Conservation (phyloP, 1,140 invertebrate species). For the Chironomus striatipennis region DNA sequence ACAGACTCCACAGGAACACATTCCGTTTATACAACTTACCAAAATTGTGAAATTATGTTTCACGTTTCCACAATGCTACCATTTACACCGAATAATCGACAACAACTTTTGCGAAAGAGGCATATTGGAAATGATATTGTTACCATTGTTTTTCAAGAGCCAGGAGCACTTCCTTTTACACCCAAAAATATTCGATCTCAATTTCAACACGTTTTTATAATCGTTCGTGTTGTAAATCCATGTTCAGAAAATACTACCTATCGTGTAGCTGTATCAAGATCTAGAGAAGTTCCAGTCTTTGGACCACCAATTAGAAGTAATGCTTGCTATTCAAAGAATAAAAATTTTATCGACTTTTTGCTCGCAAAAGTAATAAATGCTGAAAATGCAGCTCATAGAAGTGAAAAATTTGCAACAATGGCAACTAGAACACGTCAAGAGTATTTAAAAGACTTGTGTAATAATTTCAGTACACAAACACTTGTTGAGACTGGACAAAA, state of each 20-base stretch:
- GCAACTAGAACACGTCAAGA: constrained; percentile 91
- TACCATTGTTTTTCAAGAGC: constrained; percentile 96
- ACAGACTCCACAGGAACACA: constrained; percentile 82
- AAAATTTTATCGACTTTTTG: constrained; percentile 86
- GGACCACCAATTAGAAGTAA: constrained; percentile 73
- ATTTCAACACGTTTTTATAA: constrained; percentile 97
- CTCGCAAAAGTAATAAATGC: constrained; percentile 96
- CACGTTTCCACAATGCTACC: constrained; percentile 90
- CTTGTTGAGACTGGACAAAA: constrained; percentile 79
- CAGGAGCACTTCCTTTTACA: constrained; percentile 85
- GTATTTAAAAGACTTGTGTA: constrained; percentile 85
- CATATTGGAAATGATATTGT: constrained; percentile 94
- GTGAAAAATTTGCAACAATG: constrained; percentile 96
- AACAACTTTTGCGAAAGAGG: constrained; percentile 82
- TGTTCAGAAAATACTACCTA: constrained; percentile 85
- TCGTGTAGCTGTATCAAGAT: constrained; percentile 84
- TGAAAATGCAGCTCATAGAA: constrained; percentile 92
- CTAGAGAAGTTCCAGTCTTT: constrained; percentile 92
- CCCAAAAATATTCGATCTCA: constrained; percentile 88
- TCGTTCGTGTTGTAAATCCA: constrained; percentile 81
- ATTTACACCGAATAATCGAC: constrained; percentile 84
- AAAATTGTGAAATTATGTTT: constrained; percentile 87
- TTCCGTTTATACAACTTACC: constrained; percentile 75
- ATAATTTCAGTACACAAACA: constrained; percentile 74
- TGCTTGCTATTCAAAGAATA: constrained; percentile 76